phyloP scores from a whole-genome alignment of 1,140 invertebrate genomes.

The Adoxophyes honmai region DNA sequence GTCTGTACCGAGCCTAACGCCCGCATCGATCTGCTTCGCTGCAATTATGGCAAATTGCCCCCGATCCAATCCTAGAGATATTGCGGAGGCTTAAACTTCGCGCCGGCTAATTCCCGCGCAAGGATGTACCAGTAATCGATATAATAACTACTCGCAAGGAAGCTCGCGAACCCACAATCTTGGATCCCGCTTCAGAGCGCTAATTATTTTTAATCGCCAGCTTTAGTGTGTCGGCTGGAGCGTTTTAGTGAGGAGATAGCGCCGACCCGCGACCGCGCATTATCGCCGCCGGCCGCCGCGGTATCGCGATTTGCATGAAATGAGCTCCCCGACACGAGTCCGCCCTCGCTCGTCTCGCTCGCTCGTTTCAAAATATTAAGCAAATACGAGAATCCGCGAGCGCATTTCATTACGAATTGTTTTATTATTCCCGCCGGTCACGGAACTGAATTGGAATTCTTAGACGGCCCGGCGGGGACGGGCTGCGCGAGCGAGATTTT shows the following conservation, averaged over 20 bases:
- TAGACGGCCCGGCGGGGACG: conserved; percentile 16
- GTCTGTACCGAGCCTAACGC: too few relatives aligned
- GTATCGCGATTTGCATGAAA: conserved; percentile 58
- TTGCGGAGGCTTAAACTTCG: not conserved
- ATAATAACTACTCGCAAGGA: not conserved
- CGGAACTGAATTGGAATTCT: conserved; percentile 25
- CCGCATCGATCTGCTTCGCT: not conserved
- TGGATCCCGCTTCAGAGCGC: conserved; percentile 36
- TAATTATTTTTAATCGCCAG: conserved; percentile 63
- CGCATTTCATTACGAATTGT: conserved; percentile 33
- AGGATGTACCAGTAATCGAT: not conserved
- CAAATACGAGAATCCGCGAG: conserved; percentile 31
- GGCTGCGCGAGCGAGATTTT: conserved; percentile 20
- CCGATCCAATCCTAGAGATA: conserved; percentile 8
- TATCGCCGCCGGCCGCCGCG: conserved; percentile 31
- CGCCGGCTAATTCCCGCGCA: not conserved
- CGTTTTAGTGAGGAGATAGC: conserved; percentile 34
- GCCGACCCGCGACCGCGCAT: conserved; percentile 30
- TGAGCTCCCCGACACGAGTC: conserved; percentile 34
- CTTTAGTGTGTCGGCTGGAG: conserved; percentile 30
- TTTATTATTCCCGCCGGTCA: conserved; percentile 31
- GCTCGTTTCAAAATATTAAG: conserved; percentile 28
- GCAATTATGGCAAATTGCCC: conserved; percentile 11
- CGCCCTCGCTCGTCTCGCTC: not conserved
- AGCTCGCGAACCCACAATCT: not conserved